Evolutionary conservation across 2,113 vertebrate genomes (phyloP).

Genomic region (Albula goreensis): DNA sequence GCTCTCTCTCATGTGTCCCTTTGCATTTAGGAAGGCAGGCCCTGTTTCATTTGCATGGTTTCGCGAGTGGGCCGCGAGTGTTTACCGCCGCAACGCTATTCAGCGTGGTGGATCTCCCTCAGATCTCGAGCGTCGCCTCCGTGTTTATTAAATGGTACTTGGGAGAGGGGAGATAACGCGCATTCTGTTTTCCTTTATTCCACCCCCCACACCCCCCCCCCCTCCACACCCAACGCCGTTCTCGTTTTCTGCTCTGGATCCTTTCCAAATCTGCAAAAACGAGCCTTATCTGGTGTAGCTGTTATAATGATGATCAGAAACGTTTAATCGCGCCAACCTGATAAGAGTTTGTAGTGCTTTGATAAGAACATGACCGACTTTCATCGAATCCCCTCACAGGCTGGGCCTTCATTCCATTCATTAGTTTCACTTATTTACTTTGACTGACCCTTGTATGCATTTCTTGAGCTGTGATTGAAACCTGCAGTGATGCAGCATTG

Average conservation of each 20-base stretch:
- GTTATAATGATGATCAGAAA: conserved; percentile 53
- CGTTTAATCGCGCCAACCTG: conserved; percentile 31
- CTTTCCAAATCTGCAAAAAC: conserved; percentile 44
- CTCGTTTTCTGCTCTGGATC: conserved; percentile 34
- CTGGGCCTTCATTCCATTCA: conserved; percentile 18
- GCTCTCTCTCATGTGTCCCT: conserved; percentile 72
- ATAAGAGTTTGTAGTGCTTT: conserved; percentile 36
- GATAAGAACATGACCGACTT: conserved; percentile 39
- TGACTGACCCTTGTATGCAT: background rate
- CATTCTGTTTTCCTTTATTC: conserved; percentile 33
- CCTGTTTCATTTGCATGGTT: conserved; percentile 70
- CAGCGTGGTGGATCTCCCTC: conserved; percentile 42
- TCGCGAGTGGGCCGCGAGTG: conserved; percentile 49
- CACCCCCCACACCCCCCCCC: conserved; percentile 15
- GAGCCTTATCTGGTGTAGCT: conserved; percentile 46
- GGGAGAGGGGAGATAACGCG: background rate
- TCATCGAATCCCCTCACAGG: conserved; percentile 31
- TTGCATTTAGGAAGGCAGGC: conserved; percentile 66
- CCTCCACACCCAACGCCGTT: conserved; percentile 7
- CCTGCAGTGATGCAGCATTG: background rate
- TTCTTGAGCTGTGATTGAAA: background rate
- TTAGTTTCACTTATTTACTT: background rate
- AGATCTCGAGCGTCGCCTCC: conserved; percentile 25
- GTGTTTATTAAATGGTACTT: conserved; percentile 26
- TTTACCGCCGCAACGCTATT: conserved; percentile 57